Evolutionary conservation across 2,888 invertebrate species (phyloP).

Genomic region (Aelia acuminata): DNA sequence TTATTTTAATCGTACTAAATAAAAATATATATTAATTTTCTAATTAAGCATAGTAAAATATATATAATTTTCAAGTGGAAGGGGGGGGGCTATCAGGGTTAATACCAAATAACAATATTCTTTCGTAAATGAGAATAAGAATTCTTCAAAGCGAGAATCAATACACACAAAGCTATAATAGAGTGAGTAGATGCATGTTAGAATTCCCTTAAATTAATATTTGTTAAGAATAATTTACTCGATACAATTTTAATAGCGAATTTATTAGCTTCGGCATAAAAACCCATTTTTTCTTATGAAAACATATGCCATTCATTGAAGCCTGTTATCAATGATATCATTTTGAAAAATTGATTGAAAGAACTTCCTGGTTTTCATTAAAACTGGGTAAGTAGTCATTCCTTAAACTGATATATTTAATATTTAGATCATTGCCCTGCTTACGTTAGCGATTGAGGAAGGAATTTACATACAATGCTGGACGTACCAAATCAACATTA

Average conservation of each 20-base stretch:
- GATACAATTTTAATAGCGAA: neutral
- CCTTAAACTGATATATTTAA: neutral
- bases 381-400: neutral
- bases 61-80: too few relatives aligned
- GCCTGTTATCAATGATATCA: neutral
- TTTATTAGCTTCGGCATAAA: neutral
- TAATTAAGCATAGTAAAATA: too few relatives aligned
- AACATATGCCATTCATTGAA: neutral
- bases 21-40: too few relatives aligned
- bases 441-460: constrained; percentile 1
- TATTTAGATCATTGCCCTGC: constrained; percentile 13
- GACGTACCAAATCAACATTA: neutral
- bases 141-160: too few relatives aligned
- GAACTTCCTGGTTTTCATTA: neutral
- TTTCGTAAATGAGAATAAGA: too few relatives aligned
- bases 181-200: neutral
- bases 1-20: too few relatives aligned
- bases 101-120: too few relatives aligned
- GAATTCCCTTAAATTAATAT: neutral
- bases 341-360: neutral
- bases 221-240: neutral
- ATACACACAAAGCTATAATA: too few relatives aligned
- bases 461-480: constrained; percentile 27
- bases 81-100: too few relatives aligned
- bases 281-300: neutral